Percentiles rank a stretch among this genome's conserved stretches.
phyloP scores from a whole-genome alignment of 37 sponge, comb jelly and placozoan genomes.

The Dysidea cf. avara region DNA sequence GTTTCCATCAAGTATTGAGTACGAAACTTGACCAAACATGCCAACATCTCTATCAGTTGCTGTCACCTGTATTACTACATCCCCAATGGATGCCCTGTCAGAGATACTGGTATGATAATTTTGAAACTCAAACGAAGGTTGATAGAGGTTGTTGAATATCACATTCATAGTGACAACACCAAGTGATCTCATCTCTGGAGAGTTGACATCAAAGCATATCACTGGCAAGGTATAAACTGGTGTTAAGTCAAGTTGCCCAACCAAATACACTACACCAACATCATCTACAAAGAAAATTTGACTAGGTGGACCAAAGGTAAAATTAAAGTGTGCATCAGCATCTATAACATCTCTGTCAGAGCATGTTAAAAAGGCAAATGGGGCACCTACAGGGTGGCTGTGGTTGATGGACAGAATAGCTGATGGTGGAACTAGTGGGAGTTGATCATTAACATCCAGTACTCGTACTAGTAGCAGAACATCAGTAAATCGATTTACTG shows the following conservation, averaged over 20 bases:
- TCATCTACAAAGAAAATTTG: constrained; percentile 21
- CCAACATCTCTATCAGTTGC: constrained; percentile 76
- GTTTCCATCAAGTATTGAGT: constrained; percentile 56
- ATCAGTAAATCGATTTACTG: constrained; percentile 24
- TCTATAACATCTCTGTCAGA: constrained; percentile 23
- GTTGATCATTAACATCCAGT: constrained; percentile 24
- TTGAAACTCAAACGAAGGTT: constrained; percentile 49
- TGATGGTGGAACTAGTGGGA: constrained; percentile 47
- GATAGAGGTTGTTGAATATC: constrained; percentile 58
- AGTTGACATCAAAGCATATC: constrained; percentile 30
- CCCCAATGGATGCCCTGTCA: constrained; percentile 41
- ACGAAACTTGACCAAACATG: constrained; percentile 59
- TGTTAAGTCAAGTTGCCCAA: constrained; percentile 41
- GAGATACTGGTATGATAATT: constrained; percentile 25
- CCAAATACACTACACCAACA: constrained; percentile 7
- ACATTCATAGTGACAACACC: constrained; percentile 61
- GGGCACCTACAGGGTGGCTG: constrained; percentile 28
- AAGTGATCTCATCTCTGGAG: constrained; percentile 27
- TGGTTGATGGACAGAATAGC: constrained; percentile 39
- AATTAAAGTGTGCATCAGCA: constrained; percentile 23
- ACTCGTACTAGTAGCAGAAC: constrained; percentile 42
- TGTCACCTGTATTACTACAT: constrained; percentile 16
- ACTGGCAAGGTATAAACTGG: constrained; percentile 57
- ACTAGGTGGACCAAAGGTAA: constrained; percentile 35
- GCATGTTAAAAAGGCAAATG: constrained; percentile 46